These are phyloP conservation scores for Macropus fuliginosus DNA, from an alignment of 2,797 vertebrate species.

Conservation along the genomic window DNA sequence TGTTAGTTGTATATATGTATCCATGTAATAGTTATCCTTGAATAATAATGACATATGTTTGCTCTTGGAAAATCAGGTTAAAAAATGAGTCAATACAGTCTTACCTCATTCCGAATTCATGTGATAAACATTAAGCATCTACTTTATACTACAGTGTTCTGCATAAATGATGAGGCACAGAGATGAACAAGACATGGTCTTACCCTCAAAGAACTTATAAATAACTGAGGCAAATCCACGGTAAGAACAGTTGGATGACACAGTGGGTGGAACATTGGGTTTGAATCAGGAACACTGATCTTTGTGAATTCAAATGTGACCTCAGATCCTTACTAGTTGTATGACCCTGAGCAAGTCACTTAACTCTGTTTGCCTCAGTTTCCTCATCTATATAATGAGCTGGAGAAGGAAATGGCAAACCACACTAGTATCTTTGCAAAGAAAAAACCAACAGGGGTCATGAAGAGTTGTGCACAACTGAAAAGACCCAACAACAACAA, in stretches of 20 bases:
- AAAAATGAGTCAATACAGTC: not conserved
- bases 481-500: too few relatives aligned
- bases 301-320: not conserved
- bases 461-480: not conserved
- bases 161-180: not conserved
- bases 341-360: not conserved
- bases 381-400: not conserved
- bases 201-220: not conserved
- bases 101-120: not conserved
- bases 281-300: not conserved
- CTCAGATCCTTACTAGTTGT: not conserved
- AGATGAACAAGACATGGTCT: not conserved
- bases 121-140: not conserved
- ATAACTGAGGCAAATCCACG: not conserved
- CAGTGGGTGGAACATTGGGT: not conserved
- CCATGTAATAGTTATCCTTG: not conserved
- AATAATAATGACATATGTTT: not conserved
- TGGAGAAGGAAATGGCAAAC: not conserved
- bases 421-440: not conserved
- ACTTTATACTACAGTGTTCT: not conserved
- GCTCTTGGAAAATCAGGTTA: not conserved
- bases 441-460: not conserved
- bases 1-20: not conserved
- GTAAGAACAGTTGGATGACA: not conserved
- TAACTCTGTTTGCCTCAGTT: not conserved